Conservation (phyloP, 2,888 invertebrate species). For the Napeogenes sylphis region DNA sequence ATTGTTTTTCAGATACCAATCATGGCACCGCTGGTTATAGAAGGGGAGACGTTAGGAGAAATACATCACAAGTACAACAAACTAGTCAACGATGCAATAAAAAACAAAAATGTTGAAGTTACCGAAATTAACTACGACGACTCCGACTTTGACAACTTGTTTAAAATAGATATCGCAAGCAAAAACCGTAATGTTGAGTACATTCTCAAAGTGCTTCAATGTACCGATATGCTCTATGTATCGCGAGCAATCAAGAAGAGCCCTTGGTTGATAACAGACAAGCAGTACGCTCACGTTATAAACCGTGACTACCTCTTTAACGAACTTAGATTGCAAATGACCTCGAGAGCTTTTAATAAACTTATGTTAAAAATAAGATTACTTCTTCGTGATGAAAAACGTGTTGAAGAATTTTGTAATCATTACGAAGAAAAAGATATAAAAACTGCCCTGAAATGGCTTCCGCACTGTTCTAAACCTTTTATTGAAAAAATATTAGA, state of each 20-base stretch:
- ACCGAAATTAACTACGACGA: slow-evolving; percentile 37
- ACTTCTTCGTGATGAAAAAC: slow-evolving; percentile 47
- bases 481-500: slow-evolving; percentile 46
- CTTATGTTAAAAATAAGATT: slow-evolving; percentile 51
- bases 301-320: slow-evolving; percentile 53
- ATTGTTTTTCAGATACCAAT: slow-evolving; percentile 27
- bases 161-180: slow-evolving; percentile 56
- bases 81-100: slow-evolving; percentile 38
- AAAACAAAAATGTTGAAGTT: slow-evolving; percentile 27
- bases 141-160: slow-evolving; percentile 47
- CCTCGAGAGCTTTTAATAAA: slow-evolving; percentile 50
- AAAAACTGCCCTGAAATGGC: slow-evolving; percentile 50
- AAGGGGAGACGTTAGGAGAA: slow-evolving; percentile 46
- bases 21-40: slow-evolving; percentile 47
- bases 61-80: slow-evolving; percentile 51
- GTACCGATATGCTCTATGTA: slow-evolving; percentile 54
- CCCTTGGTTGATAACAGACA: slow-evolving; percentile 55
- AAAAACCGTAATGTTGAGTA: slow-evolving; percentile 48
- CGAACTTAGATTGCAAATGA: slow-evolving; percentile 53
- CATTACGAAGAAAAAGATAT: slow-evolving; percentile 41
- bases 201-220: slow-evolving; percentile 49
- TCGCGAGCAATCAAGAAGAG: slow-evolving; percentile 54
- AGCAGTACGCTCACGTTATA: slow-evolving; percentile 51
- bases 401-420: slow-evolving; percentile 57
- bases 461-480: slow-evolving; percentile 51